Evolutionary conservation across 2,113 vertebrate species (phyloP), one percentile per base, ranked within the genome.

Genomic region (Sminthopsis crassicaudata): DNA sequence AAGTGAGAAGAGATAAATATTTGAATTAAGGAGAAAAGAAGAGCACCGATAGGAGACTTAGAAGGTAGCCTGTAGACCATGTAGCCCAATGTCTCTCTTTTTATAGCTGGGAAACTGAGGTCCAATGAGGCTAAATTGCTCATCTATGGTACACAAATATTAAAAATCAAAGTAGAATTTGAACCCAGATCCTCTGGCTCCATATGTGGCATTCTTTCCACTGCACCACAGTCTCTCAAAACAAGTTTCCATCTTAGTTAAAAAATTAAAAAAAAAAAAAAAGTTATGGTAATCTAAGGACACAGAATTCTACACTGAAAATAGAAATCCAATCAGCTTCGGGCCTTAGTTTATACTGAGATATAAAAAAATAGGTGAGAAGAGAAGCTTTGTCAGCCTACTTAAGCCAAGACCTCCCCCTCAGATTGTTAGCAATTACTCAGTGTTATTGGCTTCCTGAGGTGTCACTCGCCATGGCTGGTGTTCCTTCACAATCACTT

Each of bases 281-380:
- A 91, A 57, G 88, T 92, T 60, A 92, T 14, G 76, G 53, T 53
- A 53, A 90, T 2, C 53, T 92, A 52, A 90, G 76, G 42, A 67
- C 92, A 92, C 12, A 6, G 46, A 93, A 93, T 88, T 60, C 53
- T 60, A 90, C 30, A 30, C 88, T 76, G 93, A 95, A 96, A 92
- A 94, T 22, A 96, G 93, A 95, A 96, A 42, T 67, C 10, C 67
- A 91, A 46, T 89, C 48, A 89, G 42, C 23, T 90, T 46, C 55
- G 60, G 90, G 42, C 55, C 93, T 93, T 91, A 11, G 25, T 51
- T 76, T 16, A 42, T 91, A 48, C 48, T 93, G 89, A 91, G 25
- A 8, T 7, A 30, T 30, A 54, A 90, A 94, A 91, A 16, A 0
- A 3, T 16, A 36, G 19, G 14, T 30, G 57, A 67, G 25, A 30